Evolutionary conservation across 2,113 vertebrate genomes (phyloP).

Genomic region (Alexandromys fortis): DNA sequence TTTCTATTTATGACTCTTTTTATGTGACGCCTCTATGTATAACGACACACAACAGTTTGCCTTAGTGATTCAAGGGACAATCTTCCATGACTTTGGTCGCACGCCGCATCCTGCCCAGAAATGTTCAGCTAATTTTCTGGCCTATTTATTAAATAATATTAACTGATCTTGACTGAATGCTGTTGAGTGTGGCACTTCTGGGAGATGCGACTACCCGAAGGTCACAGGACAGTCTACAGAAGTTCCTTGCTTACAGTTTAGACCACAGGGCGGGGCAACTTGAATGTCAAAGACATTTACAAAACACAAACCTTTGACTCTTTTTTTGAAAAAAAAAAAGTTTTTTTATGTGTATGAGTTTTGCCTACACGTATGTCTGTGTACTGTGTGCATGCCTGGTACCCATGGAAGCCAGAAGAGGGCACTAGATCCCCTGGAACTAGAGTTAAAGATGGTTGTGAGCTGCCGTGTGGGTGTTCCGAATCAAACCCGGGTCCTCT

Average conservation of each 20-base stretch:
- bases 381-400: not conserved
- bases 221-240: accelerated
- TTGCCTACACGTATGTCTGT: not conserved
- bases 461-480: not conserved
- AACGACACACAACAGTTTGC: constrained; percentile 85
- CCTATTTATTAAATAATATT: constrained; percentile 86
- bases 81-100: constrained; percentile 85
- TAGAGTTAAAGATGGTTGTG: not conserved
- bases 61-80: constrained; percentile 88
- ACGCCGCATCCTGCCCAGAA: constrained; percentile 66
- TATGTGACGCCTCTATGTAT: constrained; percentile 88
- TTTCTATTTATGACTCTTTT: constrained; percentile 90
- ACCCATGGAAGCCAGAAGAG: not conserved
- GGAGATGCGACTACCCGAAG: constrained; percentile 53
- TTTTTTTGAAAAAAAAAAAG: not conserved
- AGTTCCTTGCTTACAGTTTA: not conserved
- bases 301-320: not conserved
- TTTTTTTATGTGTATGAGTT: not conserved
- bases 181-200: constrained; percentile 73
- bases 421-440: not conserved
- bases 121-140: constrained; percentile 79
- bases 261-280: not conserved
- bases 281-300: constrained; percentile 23
- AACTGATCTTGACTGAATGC: constrained; percentile 82
- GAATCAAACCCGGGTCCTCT: not conserved